Conservation (phyloP, 2,888 invertebrate species). For the Elgonia sp. region DNA sequence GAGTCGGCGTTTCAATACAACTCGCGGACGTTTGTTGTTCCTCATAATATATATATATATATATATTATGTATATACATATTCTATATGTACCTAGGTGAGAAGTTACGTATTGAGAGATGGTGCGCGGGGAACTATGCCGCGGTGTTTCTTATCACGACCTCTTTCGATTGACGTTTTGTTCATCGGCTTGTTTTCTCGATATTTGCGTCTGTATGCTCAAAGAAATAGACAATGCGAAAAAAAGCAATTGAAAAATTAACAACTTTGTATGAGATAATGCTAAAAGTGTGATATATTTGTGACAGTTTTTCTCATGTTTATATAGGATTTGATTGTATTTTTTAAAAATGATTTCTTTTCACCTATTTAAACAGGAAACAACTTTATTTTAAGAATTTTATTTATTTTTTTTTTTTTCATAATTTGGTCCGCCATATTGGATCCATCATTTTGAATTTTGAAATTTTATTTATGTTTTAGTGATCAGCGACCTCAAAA, state of each 20-base stretch:
- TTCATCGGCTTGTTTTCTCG: slow-evolving; percentile 70
- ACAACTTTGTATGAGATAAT: not conserved
- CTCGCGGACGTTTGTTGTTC: slow-evolving; percentile 80
- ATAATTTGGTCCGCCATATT: no score
- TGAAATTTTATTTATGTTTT: no score
- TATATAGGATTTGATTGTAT: no score
- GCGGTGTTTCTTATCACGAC: slow-evolving; percentile 82
- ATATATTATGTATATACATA: not conserved
- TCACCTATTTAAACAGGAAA: no score
- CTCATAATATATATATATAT: slow-evolving; percentile 65
- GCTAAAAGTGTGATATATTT: no score
- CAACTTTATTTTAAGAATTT: no score
- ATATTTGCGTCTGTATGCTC: slow-evolving; percentile 30
- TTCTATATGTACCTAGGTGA: slow-evolving; percentile 62
- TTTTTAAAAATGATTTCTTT: no score
- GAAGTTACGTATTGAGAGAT: slow-evolving; percentile 80
- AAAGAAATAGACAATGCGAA: not conserved
- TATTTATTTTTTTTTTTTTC: no score
- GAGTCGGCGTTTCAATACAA: slow-evolving; percentile 75
- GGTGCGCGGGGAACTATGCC: slow-evolving; percentile 73
- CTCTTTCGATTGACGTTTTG: slow-evolving; percentile 81
- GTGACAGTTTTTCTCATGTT: no score
- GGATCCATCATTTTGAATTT: no score
- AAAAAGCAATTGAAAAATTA: not conserved
- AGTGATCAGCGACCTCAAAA: no score